Conservation (phyloP, 2,797 vertebrate genomes). For the Phoeniculus purpureus region DNA sequence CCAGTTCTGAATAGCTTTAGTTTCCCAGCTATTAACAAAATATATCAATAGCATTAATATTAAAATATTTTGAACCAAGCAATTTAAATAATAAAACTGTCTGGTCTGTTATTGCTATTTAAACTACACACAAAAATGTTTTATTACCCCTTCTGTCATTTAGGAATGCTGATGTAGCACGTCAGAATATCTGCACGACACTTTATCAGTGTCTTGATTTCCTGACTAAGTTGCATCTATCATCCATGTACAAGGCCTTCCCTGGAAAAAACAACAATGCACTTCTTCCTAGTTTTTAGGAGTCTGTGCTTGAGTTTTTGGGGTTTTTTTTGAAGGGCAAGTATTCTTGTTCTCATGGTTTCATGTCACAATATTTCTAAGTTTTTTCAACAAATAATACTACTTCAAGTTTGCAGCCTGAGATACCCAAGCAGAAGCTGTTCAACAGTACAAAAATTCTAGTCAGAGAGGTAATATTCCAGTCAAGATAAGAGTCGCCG, state of each 20-base stretch:
- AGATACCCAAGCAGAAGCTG: background rate
- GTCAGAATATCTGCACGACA: background rate
- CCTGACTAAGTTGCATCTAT: background rate
- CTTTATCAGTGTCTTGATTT: background rate
- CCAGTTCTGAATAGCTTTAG: background rate
- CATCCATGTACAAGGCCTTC: background rate
- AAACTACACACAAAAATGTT: background rate
- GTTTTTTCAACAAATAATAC: background rate
- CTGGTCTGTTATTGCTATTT: background rate
- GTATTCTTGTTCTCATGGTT: background rate
- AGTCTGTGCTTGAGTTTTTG: background rate
- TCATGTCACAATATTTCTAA: background rate
- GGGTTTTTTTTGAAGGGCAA: rapidly evolving
- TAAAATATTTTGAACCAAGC: background rate
- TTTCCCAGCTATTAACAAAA: background rate
- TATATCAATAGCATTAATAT: background rate
- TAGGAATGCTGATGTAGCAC: rapidly evolving
- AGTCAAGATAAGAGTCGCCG: background rate
- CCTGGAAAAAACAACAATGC: background rate
- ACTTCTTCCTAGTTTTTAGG: background rate
- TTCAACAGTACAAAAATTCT: background rate
- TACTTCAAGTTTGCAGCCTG: background rate
- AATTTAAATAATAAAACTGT: background rate
- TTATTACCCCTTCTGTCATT: background rate
- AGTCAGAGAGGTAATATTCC: background rate